Conservation (phyloP, 2,797 vertebrate genomes). For the Neomorphus geoffroyi region DNA sequence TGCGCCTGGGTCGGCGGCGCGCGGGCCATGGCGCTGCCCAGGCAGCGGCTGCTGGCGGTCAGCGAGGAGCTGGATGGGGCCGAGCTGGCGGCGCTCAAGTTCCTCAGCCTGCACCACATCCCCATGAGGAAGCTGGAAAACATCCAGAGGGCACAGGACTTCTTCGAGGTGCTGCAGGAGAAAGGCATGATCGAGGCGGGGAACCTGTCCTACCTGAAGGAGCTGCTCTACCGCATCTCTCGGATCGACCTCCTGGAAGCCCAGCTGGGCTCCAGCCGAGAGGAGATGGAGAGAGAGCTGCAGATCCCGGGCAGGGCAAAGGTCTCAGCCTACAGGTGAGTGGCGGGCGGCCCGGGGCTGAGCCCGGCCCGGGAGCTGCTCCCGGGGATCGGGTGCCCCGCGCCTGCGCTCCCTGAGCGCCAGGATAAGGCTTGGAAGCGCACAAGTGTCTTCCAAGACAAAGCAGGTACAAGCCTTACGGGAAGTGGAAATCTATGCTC, state of each 20-base stretch:
- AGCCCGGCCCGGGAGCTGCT: too few relatives aligned
- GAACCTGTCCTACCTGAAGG: slow-evolving; percentile 61
- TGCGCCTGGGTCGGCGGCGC: background rate
- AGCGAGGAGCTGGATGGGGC: slow-evolving; percentile 49
- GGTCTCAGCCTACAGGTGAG: slow-evolving; percentile 49
- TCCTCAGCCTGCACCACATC: slow-evolving; percentile 69
- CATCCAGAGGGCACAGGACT: slow-evolving; percentile 6
- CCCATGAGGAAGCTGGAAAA: slow-evolving; percentile 38
- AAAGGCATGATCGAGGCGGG: slow-evolving; percentile 24
- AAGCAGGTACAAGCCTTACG: rapidly evolving
- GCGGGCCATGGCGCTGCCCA: background rate
- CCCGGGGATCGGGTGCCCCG: too few relatives aligned
- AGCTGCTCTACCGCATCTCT: slow-evolving; percentile 67
- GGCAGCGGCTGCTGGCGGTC: slow-evolving; percentile 14
- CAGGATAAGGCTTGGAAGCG: background rate
- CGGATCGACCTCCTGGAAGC: slow-evolving; percentile 62
- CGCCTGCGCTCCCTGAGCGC: too few relatives aligned
- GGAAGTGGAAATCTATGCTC: too few relatives aligned
- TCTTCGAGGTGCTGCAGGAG: slow-evolving; percentile 65
- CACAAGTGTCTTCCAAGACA: background rate
- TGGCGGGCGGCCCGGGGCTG: background rate
- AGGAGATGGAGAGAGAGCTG: slow-evolving; percentile 49
- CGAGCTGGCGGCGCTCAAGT: slow-evolving; percentile 67
- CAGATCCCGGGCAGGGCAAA: background rate
- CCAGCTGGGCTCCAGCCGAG: background rate